Conservation (phyloP, 2,113 vertebrate species). For the Egretta garzetta region DNA sequence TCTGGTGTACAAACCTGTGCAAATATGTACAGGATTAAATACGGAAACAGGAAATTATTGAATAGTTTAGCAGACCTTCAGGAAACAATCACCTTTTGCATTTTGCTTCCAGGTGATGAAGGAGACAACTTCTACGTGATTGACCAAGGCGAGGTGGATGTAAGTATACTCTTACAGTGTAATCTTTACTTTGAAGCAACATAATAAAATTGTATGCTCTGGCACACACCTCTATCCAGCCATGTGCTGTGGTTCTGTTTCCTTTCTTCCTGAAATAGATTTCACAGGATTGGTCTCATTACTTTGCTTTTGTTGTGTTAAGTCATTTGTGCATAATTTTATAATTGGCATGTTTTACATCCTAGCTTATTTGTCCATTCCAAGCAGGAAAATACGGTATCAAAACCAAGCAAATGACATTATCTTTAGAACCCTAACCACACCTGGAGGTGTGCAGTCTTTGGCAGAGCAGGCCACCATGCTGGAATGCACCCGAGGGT, state of each 20-base stretch:
- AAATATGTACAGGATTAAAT: slow-evolving; percentile 34
- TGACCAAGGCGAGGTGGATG: slow-evolving; percentile 96
- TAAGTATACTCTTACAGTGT: slow-evolving; percentile 62
- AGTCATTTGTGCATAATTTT: not conserved
- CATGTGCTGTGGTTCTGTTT: not conserved
- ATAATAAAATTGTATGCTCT: not conserved
- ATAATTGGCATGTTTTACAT: not conserved
- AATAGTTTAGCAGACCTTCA: not conserved
- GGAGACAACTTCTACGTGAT: slow-evolving; percentile 99
- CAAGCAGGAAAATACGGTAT: slow-evolving; percentile 12
- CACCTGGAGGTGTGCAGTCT: slow-evolving; percentile 39
- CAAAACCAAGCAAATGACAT: slow-evolving; percentile 51
- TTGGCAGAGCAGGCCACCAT: slow-evolving; percentile 56
- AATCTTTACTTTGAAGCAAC: not conserved
- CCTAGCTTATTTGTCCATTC: slow-evolving; percentile 45
- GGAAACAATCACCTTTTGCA: slow-evolving; percentile 18
- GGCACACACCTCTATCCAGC: not conserved
- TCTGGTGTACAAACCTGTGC: slow-evolving; percentile 1
- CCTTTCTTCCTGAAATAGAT: not conserved
- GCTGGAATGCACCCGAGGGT: slow-evolving; percentile 68
- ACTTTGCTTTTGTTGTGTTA: not conserved
- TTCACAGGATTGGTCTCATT: not conserved
- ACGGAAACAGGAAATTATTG: not conserved
- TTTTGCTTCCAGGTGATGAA: slow-evolving; percentile 86
- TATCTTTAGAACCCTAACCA: slow-evolving; percentile 43